Conservation (phyloP, 2,113 vertebrate species). For the Siphamia tubifer region DNA sequence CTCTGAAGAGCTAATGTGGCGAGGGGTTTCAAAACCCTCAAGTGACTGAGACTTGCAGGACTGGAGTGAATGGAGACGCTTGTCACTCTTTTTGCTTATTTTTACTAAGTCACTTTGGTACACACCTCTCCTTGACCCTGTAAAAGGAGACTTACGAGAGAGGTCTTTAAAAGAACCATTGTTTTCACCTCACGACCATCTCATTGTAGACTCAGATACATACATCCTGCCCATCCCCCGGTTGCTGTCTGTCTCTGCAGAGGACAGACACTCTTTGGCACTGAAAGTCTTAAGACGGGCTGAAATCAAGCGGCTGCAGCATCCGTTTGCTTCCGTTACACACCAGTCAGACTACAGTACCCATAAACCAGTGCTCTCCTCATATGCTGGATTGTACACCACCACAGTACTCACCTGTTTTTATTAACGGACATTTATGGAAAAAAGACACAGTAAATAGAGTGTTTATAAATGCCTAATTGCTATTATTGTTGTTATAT, state of each 20-base stretch:
- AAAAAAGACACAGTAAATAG: slow-evolving; percentile 75
- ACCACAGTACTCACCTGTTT: slow-evolving; percentile 74
- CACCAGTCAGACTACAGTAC: slow-evolving; percentile 32
- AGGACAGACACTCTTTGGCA: slow-evolving; percentile 21
- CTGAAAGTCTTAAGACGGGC: slow-evolving; percentile 25
- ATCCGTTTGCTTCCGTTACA: not conserved
- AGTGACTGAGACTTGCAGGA: slow-evolving; percentile 41
- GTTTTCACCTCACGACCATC: slow-evolving; percentile 58
- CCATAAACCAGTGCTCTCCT: slow-evolving; percentile 56
- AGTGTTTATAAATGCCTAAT: slow-evolving; percentile 84
- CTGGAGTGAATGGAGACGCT: slow-evolving; percentile 58
- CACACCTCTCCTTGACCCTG: slow-evolving; percentile 71
- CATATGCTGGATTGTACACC: slow-evolving; percentile 84
- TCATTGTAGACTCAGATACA: slow-evolving; percentile 47
- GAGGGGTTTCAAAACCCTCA: slow-evolving; percentile 28
- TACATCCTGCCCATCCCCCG: slow-evolving; percentile 11
- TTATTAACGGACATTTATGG: slow-evolving; percentile 77
- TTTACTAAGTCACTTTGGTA: slow-evolving; percentile 85
- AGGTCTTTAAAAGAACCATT: slow-evolving; percentile 68
- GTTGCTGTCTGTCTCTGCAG: not conserved
- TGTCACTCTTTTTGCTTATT: slow-evolving; percentile 74
- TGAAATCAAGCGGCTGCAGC: not conserved
- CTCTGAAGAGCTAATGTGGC: slow-evolving; percentile 52
- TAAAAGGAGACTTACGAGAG: slow-evolving; percentile 70
- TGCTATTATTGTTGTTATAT: slow-evolving; percentile 83